Conservation (phyloP, 2,797 vertebrate genomes). For the Pterois miles region DNA sequence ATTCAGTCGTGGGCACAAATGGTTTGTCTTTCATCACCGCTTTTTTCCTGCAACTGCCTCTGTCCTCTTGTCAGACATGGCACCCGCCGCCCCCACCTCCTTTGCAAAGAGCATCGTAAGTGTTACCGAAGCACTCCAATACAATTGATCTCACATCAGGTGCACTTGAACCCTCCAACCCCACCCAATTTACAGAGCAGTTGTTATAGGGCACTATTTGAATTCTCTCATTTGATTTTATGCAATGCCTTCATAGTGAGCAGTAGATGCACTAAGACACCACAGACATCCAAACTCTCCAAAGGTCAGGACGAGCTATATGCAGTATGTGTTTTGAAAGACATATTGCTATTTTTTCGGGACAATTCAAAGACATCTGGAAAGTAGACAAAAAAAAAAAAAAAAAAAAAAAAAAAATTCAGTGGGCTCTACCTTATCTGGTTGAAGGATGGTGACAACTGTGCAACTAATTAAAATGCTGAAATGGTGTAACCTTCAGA, state of each 20-base stretch:
- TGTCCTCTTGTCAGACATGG: slow-evolving; percentile 71
- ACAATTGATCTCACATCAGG: slow-evolving; percentile 77
- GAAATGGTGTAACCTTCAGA: slow-evolving; percentile 81
- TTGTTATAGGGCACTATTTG: slow-evolving; percentile 36
- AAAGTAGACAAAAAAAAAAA: slow-evolving; percentile 16
- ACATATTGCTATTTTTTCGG: neutral
- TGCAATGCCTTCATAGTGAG: slow-evolving; percentile 17
- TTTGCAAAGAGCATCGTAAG: slow-evolving; percentile 65
- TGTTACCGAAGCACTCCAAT: slow-evolving; percentile 68
- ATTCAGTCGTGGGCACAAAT: slow-evolving; percentile 73
- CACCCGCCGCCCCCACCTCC: slow-evolving; percentile 48
- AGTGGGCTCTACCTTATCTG: slow-evolving; percentile 7
- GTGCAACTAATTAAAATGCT: slow-evolving; percentile 82
- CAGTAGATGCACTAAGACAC: neutral
- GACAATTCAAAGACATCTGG: slow-evolving; percentile 7
- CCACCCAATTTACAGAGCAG: slow-evolving; percentile 43
- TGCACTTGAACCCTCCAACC: slow-evolving; percentile 65
- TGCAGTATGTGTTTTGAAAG: neutral
- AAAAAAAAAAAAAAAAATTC: slow-evolving; percentile 31
- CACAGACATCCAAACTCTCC: slow-evolving; percentile 7
- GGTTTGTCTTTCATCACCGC: slow-evolving; percentile 73
- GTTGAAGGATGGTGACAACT: slow-evolving; percentile 15
- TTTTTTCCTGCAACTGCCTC: slow-evolving; percentile 59
- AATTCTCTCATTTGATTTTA: slow-evolving; percentile 44
- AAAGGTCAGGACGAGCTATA: slow-evolving; percentile 22